Evolutionary conservation across 2,797 vertebrate genomes (phyloP), one percentile per base, ranked within the genome.

Genomic region (Sylvilagus floridanus): DNA sequence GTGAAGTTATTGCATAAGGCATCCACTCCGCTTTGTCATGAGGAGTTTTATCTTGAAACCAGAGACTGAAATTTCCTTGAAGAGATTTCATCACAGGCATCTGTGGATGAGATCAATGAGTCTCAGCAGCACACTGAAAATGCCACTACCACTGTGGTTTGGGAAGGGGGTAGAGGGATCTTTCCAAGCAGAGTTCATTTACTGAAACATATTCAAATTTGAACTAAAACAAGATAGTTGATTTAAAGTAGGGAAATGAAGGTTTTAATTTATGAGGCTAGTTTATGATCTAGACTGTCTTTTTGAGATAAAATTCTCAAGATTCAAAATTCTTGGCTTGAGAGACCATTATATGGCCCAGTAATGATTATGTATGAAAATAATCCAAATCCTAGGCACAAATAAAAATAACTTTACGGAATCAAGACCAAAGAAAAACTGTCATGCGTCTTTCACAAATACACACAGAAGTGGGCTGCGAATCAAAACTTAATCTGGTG

Each of bases 51-150:
- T 94, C 86, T 77, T 93, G 75, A 88, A 89, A 83, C 63, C 63
- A 63, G 68, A 16, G 76, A 95, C 84, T 93, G 21, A 94, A 97
- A 96, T 97, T 95, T 97, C 96, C 95, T 95, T 79, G 54, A 77
- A 88, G 73, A 97, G 88, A 92, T 81, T 93, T 78, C 32, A 94
- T 90, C 78, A 88, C 1, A 83, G 52, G 75, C 7, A 73, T 76
- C 57, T 94, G 28, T 62, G 26, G 65, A 4, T 37, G 24, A 94
- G 92, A 88, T 93, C 71, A 84, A 81, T 94, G 28, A 85, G 11
- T 84, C 73, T 90, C 54, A 93, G 90, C 85, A 88, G 13, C 28
- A 75, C 32, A 37, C 66, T 50, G 16, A 84, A 93, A 87, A 75
- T 37, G 42, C 21, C 75, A 72, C 19, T 72, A 87, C 66, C 84